Conservation (phyloP, 2,113 vertebrate species). For the Onychorhynchus coronatus region DNA sequence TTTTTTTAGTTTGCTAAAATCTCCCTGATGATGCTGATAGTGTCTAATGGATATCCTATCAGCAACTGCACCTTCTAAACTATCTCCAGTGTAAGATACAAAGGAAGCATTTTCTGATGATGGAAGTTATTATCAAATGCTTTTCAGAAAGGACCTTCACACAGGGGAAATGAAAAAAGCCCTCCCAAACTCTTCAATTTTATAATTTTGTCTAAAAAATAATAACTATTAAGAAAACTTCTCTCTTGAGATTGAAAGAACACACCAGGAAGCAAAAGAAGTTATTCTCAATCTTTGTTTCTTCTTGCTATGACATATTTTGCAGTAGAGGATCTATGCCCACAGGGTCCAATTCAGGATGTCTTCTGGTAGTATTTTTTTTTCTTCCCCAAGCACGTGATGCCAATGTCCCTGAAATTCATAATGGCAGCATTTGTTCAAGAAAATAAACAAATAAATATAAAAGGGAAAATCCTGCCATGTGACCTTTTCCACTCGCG, state of each 20-base stretch:
- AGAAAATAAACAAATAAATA: background rate
- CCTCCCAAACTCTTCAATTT: background rate
- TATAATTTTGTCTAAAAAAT: background rate
- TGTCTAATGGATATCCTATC: background rate
- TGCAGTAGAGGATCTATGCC: background rate
- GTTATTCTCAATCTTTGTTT: background rate
- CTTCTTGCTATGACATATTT: background rate
- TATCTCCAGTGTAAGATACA: background rate
- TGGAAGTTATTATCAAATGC: background rate
- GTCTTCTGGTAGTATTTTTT: background rate
- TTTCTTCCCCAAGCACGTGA: fast-evolving
- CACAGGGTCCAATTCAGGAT: background rate
- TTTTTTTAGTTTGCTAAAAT: background rate
- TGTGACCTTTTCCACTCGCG: background rate
- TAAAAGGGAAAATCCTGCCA: background rate
- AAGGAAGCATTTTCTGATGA: background rate
- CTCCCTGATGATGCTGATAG: background rate
- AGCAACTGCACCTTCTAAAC: background rate
- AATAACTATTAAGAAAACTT: background rate
- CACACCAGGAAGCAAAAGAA: background rate
- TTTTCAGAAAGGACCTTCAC: background rate
- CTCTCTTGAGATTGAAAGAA: background rate
- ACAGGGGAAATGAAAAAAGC: background rate
- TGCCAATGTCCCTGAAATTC: background rate
- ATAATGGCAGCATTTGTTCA: background rate